phyloP scores from a whole-genome alignment of 2,797 vertebrate genomes.

The Sylvilagus floridanus region DNA sequence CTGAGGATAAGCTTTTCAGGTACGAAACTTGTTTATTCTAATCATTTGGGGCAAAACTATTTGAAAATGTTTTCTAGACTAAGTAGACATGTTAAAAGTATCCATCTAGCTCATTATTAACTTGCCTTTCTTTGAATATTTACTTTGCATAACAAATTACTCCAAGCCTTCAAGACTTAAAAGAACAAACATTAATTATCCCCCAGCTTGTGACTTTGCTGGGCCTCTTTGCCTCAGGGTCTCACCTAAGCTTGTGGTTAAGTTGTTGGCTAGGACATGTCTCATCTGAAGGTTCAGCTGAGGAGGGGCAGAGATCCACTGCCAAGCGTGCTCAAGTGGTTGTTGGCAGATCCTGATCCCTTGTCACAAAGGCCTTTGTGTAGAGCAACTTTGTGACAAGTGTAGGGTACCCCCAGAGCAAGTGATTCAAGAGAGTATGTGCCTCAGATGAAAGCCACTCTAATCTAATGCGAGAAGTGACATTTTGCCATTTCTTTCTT shows the following conservation, averaged over 20 bases:
- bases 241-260: neutral
- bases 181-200: neutral
- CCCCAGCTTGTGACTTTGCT: neutral
- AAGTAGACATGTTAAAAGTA: neutral
- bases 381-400: neutral
- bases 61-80: neutral
- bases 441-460: neutral
- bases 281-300: neutral
- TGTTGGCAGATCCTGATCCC: neutral
- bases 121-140: neutral
- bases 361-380: neutral
- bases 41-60: neutral
- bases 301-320: neutral
- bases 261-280: neutral
- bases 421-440: neutral
- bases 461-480: neutral
- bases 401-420: neutral
- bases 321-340: neutral
- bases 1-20: neutral
- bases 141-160: conserved; percentile 22
- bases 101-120: neutral
- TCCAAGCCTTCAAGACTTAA: conserved; percentile 19
- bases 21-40: neutral
- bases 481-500: neutral
- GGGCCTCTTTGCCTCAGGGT: neutral